phyloP scores from a whole-genome alignment of 2,797 vertebrate species.

The Molothrus aeneus region DNA sequence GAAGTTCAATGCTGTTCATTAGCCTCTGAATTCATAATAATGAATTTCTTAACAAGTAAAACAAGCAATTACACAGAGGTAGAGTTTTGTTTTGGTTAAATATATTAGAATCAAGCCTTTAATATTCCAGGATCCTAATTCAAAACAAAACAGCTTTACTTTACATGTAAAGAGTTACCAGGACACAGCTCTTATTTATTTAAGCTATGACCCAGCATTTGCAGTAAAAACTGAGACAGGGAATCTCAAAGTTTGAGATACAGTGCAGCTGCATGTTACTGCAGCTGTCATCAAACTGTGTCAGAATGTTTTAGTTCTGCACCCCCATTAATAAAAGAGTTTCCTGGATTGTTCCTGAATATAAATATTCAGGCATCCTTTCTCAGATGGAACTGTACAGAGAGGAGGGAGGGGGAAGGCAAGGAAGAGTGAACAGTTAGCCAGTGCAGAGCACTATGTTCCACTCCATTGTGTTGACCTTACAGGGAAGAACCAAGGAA shows the following conservation, averaged over 20 bases:
- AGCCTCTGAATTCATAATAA: not conserved
- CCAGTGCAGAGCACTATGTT: not conserved
- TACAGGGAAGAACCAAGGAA: not conserved
- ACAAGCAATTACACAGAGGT: not conserved
- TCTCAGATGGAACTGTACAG: not conserved
- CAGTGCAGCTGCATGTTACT: not conserved
- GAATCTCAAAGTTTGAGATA: not conserved
- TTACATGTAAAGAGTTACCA: not conserved
- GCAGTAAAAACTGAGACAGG: not conserved
- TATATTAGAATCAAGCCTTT: not conserved
- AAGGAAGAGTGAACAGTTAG: not conserved
- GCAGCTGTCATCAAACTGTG: not conserved
- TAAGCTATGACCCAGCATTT: not conserved
- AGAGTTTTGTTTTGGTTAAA: not conserved
- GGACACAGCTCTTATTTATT: not conserved
- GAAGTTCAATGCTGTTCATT: not conserved
- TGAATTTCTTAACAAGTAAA: constrained; percentile 7
- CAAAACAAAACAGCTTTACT: not conserved
- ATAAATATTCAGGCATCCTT: not conserved
- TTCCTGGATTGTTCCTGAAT: not conserved
- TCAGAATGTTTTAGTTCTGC: not conserved
- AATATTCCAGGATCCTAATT: not conserved
- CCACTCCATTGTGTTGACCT: not conserved
- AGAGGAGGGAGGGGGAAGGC: not conserved
- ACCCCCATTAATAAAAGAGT: not conserved